phyloP scores from a whole-genome alignment of 2,888 invertebrate species.

The Leptopilina myrica region DNA sequence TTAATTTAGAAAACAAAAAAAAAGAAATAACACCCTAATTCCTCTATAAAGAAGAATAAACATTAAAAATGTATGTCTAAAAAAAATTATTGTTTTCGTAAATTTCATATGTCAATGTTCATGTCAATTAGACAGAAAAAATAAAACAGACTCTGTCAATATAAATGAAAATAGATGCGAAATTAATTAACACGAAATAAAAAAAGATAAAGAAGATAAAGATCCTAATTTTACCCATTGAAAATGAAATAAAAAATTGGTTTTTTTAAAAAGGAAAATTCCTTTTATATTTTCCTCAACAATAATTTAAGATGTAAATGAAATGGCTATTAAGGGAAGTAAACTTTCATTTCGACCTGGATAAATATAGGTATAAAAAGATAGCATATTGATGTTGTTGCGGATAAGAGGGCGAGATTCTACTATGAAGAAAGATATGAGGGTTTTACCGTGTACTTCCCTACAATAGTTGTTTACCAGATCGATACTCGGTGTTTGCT shows the following conservation, averaged over 20 bases:
- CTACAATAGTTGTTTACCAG: constrained; percentile 76
- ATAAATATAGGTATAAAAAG: constrained; percentile 65
- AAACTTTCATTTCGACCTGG: constrained; percentile 61
- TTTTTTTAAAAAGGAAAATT: no score
- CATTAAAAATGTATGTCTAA: not conserved
- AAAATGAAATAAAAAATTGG: no score
- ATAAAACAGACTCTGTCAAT: no score
- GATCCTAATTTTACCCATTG: no score
- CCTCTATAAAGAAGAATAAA: not conserved
- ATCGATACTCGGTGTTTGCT: constrained; percentile 76
- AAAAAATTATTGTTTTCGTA: not conserved
- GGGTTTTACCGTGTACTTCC: constrained; percentile 70
- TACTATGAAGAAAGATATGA: constrained; percentile 53
- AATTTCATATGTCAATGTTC: no score
- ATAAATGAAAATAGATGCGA: no score
- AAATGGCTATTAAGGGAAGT: constrained; percentile 47
- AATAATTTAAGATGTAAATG: constrained; percentile 52
- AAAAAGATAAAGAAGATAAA: no score
- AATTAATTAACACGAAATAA: no score
- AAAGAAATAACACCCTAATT: not conserved
- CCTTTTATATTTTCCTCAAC: constrained; percentile 23
- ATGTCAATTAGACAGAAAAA: no score
- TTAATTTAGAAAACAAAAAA: not conserved
- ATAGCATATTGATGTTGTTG: constrained; percentile 66
- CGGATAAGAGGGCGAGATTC: constrained; percentile 59